These are phyloP conservation scores for Argentina silus DNA, from an alignment of 2,797 vertebrate species.

Conservation along the genomic window DNA sequence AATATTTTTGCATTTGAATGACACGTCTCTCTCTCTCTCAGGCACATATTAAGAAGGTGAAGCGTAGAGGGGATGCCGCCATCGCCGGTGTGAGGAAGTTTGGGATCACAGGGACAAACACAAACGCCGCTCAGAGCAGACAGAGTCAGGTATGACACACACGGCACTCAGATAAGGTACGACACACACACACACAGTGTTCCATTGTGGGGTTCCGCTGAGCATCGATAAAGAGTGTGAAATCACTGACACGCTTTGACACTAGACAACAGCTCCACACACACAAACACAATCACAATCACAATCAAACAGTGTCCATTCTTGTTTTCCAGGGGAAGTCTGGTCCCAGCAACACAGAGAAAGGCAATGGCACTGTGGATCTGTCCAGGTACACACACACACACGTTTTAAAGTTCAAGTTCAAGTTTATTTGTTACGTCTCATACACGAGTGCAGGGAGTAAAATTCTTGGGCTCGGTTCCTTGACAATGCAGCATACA, in stretches of 20 bases:
- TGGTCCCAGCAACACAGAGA: not conserved
- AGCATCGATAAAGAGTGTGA: no score
- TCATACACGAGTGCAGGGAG: no score
- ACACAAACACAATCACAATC: no score
- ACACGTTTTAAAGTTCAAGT: not conserved
- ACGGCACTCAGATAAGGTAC: not conserved
- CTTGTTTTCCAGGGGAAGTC: not conserved
- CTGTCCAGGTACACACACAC: not conserved
- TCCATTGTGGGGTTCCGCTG: not conserved
- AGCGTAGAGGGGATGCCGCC: conserved; percentile 62
- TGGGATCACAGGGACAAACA: conserved; percentile 5
- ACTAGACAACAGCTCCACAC: no score
- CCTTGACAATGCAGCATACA: no score
- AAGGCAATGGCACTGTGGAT: not conserved
- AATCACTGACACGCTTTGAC: not conserved
- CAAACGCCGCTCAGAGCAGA: not conserved
- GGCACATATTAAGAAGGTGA: conserved; percentile 59
- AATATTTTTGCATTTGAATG: not conserved
- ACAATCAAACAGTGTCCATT: no score
- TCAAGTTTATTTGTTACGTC: not conserved
- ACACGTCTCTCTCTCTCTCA: conserved; percentile 30
- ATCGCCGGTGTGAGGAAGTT: conserved; percentile 42
- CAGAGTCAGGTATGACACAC: conserved; percentile 36
- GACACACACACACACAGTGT: not conserved
- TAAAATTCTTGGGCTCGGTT: no score